A percentile compares a stretch with the other conserved stretches of the same genome.
phyloP scores from a whole-genome alignment of 2,113 vertebrate species.

The Coturnix japonica region DNA sequence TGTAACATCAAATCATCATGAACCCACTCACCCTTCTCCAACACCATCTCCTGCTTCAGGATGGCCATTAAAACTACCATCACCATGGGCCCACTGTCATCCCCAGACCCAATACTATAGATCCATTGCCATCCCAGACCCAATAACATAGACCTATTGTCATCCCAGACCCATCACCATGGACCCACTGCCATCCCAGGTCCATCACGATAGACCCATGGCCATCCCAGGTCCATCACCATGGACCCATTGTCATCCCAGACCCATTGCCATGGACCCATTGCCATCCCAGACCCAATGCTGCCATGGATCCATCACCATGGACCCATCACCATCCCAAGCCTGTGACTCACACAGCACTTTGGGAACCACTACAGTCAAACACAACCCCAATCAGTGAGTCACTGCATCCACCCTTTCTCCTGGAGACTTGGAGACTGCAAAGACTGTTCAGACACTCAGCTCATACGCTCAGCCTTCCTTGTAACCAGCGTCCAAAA shows the following conservation, averaged over 20 bases:
- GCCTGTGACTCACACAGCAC: neutral
- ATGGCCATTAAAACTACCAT: neutral
- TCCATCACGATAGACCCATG: too few species aligned
- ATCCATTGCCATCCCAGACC: neutral
- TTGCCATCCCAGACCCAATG: too few species aligned
- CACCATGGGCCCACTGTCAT: neutral
- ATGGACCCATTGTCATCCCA: too few species aligned
- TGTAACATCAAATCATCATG: neutral
- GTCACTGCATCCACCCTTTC: constrained; percentile 11
- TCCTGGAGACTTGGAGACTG: neutral
- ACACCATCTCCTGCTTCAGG: neutral
- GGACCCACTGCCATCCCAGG: too few species aligned
- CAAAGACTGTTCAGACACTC: neutral
- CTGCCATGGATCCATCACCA: too few species aligned
- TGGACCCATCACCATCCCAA: neutral
- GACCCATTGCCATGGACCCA: too few species aligned
- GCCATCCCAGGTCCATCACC: too few species aligned
- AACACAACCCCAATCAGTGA: neutral
- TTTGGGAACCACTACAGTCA: neutral
- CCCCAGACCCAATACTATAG: neutral
- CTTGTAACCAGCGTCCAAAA: neutral
- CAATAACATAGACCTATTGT: neutral
- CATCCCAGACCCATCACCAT: too few species aligned
- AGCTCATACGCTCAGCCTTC: neutral
- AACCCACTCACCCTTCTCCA: neutral